Percentiles rank a stretch among this genome's conserved stretches.
phyloP scores from a whole-genome alignment of 2,888 invertebrate genomes.

The Chrysolina americana region DNA sequence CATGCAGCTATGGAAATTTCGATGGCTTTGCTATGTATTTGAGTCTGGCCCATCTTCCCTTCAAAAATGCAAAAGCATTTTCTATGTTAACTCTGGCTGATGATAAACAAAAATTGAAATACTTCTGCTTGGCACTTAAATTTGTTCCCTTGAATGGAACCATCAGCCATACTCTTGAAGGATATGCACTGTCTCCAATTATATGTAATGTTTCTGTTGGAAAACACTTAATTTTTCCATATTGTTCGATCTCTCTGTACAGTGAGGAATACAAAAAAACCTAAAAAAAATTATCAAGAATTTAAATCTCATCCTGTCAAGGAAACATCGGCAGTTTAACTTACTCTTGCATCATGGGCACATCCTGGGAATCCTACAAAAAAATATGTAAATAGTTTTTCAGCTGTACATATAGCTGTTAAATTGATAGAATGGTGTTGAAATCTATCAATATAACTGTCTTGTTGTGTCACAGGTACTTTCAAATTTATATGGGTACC shows the following conservation, averaged over 20 bases:
- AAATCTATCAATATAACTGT: slow-evolving; percentile 47
- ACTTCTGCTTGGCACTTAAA: slow-evolving; percentile 7
- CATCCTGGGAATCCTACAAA: slow-evolving; percentile 47
- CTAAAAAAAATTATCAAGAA: background rate
- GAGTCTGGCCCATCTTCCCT: slow-evolving; percentile 11
- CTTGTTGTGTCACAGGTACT: slow-evolving; percentile 44
- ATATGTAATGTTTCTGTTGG: slow-evolving; percentile 11
- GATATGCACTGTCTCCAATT: slow-evolving; percentile 8
- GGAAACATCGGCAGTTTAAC: background rate
- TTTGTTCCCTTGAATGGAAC: slow-evolving; percentile 8
- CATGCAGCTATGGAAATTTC: slow-evolving; percentile 7
- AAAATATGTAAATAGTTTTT: slow-evolving; percentile 45
- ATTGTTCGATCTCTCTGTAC: slow-evolving; percentile 6
- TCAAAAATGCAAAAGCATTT: slow-evolving; percentile 8
- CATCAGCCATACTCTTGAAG: slow-evolving; percentile 7
- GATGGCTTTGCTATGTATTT: slow-evolving; percentile 6
- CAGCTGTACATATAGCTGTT: slow-evolving; percentile 42
- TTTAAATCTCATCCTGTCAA: background rate
- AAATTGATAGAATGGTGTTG: slow-evolving; percentile 47
- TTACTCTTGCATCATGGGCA: slow-evolving; percentile 48
- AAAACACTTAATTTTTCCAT: slow-evolving; percentile 5
- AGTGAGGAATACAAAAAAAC: background rate
- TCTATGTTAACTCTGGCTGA: slow-evolving; percentile 8
- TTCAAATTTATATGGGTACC: slow-evolving; percentile 43
- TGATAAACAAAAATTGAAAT: slow-evolving; percentile 11